phyloP scores from a whole-genome alignment of 2,113 vertebrate genomes.

The Odontesthes bonariensis region DNA sequence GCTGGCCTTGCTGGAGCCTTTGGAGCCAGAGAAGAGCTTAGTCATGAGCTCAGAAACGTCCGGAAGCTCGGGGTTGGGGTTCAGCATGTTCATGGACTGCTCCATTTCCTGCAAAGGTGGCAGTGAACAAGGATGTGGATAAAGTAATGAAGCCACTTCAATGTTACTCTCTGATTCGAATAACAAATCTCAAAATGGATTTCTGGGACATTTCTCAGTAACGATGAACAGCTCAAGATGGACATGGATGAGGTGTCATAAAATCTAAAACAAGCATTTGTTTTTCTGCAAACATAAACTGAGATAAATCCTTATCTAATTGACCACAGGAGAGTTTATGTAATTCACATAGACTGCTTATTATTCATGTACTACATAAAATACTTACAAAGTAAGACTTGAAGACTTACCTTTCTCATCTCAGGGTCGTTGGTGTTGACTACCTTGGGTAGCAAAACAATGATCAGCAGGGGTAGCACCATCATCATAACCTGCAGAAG shows the following conservation, averaged over 20 bases:
- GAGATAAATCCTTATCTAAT: background rate
- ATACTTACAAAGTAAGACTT: background rate
- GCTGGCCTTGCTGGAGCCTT: constrained; percentile 93
- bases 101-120: constrained; percentile 92
- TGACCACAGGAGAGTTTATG: accelerated
- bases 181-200: background rate
- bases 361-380: no score
- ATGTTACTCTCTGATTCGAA: background rate
- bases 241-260: no score
- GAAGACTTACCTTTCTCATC: constrained; percentile 92
- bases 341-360: background rate
- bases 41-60: constrained; percentile 99
- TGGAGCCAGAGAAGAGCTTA: constrained; percentile 95
- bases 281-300: no score
- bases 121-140: background rate
- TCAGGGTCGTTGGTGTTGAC: constrained; percentile 99
- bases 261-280: no score
- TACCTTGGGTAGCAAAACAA: constrained; percentile 97
- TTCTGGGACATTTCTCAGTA: no score
- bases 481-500: constrained; percentile 96
- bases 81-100: constrained; percentile 99
- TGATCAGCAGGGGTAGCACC: constrained; percentile 96
- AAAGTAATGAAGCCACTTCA: background rate
- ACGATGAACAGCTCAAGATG: background rate
- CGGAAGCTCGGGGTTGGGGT: constrained; percentile 97